These are phyloP conservation scores for Ephydatia muelleri DNA, from an alignment of 37 sponge, comb jelly and placozoan species.

Conservation along the genomic window DNA sequence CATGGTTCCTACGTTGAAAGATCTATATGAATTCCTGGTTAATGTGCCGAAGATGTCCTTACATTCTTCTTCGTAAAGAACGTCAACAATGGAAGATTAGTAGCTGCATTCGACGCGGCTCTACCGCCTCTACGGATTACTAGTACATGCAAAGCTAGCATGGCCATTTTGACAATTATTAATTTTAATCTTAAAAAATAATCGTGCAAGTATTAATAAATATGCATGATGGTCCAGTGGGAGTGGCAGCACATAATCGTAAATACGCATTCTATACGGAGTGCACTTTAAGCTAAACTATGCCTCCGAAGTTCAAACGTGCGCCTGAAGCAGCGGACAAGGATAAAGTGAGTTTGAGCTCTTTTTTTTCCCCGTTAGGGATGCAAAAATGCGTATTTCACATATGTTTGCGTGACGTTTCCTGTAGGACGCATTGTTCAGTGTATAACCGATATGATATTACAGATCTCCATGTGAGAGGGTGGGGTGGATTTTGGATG, in stretches of 20 bases:
- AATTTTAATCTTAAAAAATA: neutral
- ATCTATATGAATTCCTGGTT: neutral
- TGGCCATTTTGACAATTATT: neutral
- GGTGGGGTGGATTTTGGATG: no score
- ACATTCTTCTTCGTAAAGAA: slow-evolving; percentile 78
- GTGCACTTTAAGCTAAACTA: neutral
- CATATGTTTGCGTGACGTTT: no score
- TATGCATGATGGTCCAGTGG: no score
- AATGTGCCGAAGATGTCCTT: neutral
- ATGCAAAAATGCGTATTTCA: no score
- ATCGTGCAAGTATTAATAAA: neutral
- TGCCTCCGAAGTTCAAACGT: slow-evolving; percentile 69
- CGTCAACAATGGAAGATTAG: slow-evolving; percentile 40
- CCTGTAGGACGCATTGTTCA: no score
- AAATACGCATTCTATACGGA: neutral
- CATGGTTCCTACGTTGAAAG: slow-evolving; percentile 47
- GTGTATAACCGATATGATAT: no score
- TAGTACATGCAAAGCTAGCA: neutral
- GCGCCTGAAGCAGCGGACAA: slow-evolving; percentile 19
- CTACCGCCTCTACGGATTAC: neutral
- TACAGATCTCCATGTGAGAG: no score
- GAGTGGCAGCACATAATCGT: slow-evolving; percentile 4
- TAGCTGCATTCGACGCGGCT: neutral
- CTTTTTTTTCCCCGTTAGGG: no score
- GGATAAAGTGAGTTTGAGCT: slow-evolving; percentile 57